Evolutionary conservation across 2,113 vertebrate species (phyloP).

Genomic region (Leiothrix lutea): DNA sequence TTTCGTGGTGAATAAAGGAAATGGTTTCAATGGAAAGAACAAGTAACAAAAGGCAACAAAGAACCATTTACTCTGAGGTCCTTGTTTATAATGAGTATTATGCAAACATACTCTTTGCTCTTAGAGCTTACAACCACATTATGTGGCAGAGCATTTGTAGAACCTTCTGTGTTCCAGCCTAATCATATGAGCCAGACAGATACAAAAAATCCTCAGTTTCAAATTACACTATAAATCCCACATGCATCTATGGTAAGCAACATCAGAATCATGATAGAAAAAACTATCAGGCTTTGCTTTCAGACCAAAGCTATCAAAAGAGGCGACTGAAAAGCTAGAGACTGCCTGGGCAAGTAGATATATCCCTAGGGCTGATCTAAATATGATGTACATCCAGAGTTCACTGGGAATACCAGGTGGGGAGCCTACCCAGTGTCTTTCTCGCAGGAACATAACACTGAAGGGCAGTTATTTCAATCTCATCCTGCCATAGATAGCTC

Average conservation of each 20-base stretch:
- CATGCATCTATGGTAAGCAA: background rate
- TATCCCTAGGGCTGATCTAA: background rate
- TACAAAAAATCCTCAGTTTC: background rate
- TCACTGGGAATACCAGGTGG: background rate
- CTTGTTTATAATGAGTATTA: background rate
- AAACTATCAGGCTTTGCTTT: background rate
- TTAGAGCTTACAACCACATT: background rate
- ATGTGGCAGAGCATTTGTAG: background rate
- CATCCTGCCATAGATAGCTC: background rate
- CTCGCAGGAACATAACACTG: background rate
- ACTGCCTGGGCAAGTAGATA: background rate
- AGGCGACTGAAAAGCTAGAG: background rate
- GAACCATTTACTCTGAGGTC: background rate
- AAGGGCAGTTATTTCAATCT: background rate
- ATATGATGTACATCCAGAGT: background rate
- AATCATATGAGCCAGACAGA: background rate
- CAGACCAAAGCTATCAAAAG: background rate
- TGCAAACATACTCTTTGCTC: background rate
- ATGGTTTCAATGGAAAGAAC: background rate
- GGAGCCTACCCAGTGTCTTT: background rate
- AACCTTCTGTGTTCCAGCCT: background rate
- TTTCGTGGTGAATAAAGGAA: background rate
- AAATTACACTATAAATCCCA: background rate
- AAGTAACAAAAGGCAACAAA: background rate
- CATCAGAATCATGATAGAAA: background rate